These are phyloP conservation scores for Anagrus nilaparvatae DNA, from an alignment of 1,140 invertebrate species.

Conservation along the genomic window DNA sequence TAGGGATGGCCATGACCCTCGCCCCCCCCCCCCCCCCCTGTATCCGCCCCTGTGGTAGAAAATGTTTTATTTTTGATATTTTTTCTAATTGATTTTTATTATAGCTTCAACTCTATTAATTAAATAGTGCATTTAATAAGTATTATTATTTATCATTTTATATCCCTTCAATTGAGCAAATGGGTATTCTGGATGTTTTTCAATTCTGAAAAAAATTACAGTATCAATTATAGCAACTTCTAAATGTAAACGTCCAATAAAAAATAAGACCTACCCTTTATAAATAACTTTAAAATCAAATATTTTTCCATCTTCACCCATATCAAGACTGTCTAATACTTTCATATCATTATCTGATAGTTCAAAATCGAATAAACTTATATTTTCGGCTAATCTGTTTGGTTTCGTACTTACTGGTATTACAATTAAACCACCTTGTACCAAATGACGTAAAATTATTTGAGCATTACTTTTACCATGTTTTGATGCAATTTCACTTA, in stretches of 20 bases:
- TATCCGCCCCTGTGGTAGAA: too few relatives aligned
- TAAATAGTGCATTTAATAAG: too few relatives aligned
- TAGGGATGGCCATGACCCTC: too few relatives aligned
- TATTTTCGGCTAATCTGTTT: constrained; percentile 47
- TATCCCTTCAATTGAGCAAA: too few relatives aligned
- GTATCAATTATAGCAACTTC: too few relatives aligned
- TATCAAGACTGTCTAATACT: constrained; percentile 39
- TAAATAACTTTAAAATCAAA: constrained; percentile 49
- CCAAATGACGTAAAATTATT: constrained; percentile 46
- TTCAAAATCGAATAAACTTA: constrained; percentile 39
- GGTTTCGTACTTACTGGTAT: constrained; percentile 54
- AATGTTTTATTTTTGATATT: too few relatives aligned
- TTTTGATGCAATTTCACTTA: constrained; percentile 51
- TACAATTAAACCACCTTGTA: constrained; percentile 46
- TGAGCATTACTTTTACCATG: constrained; percentile 49
- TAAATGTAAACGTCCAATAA: too few relatives aligned
- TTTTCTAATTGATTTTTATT: too few relatives aligned
- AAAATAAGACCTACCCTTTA: too few relatives aligned
- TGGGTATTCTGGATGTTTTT: constrained; percentile 13
- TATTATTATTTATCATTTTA: too few relatives aligned
- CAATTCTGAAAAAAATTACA: constrained; percentile 9
- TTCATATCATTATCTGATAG: constrained; percentile 32
- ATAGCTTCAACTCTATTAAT: too few relatives aligned
- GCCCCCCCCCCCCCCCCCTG: too few relatives aligned
- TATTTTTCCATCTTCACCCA: constrained; percentile 45